These are phyloP conservation scores for Isotomurus palustris DNA, from an alignment of 2,888 invertebrate species.

Conservation along the genomic window DNA sequence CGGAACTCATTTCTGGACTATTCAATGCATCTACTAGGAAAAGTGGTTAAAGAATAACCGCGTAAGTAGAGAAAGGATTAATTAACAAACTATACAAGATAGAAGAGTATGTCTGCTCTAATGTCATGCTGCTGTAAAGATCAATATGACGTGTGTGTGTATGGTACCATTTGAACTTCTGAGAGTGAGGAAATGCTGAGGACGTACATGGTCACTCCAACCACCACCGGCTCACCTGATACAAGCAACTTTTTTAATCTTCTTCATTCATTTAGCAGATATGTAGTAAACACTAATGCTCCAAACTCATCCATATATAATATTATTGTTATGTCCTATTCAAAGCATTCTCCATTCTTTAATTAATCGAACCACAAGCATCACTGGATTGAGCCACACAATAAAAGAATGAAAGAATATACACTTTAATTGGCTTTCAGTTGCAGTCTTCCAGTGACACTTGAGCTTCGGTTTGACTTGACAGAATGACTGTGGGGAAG, in stretches of 20 bases:
- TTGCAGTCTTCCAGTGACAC: no score
- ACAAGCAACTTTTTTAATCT: slow-evolving; percentile 21
- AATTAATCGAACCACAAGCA: no score
- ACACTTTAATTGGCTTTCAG: no score
- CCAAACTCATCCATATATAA: no score
- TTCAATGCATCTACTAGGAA: slow-evolving; percentile 5
- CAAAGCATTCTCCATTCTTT: no score
- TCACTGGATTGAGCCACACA: no score
- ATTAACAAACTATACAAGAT: neutral
- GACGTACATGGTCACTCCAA: slow-evolving; percentile 59
- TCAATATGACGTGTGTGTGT: slow-evolving; percentile 43
- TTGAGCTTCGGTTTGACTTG: no score
- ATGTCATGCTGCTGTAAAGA: slow-evolving; percentile 36
- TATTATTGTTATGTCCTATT: no score
- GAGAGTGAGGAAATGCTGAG: slow-evolving; percentile 59
- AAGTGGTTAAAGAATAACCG: slow-evolving; percentile 1
- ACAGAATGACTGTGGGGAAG: no score
- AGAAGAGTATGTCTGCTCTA: slow-evolving; percentile 28
- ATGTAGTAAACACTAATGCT: no score
- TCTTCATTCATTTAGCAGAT: neutral
- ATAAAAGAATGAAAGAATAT: no score
- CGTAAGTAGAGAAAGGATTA: slow-evolving; percentile 3
- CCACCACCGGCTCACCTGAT: slow-evolving; percentile 56
- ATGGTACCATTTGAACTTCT: slow-evolving; percentile 58
- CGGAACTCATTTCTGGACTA: no score